phyloP scores from a whole-genome alignment of 37 sponge, comb jelly and placozoan species.

The Crambe crambe region DNA sequence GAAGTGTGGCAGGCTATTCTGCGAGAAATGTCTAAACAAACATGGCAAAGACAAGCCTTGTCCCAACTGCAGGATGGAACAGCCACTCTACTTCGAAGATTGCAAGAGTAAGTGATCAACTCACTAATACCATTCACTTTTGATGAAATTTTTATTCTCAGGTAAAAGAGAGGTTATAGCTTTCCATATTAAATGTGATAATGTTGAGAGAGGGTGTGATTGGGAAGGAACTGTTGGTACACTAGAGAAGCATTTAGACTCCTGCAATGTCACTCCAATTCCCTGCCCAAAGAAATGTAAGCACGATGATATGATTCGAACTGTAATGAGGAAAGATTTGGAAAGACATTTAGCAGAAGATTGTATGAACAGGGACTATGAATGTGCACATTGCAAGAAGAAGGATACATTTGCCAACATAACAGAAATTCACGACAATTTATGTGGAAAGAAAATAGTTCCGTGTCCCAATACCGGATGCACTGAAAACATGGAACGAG shows the following conservation, averaged over 20 bases:
- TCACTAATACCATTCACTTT: too few relatives aligned
- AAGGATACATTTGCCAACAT: slow-evolving; percentile 18
- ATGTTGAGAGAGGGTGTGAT: slow-evolving; percentile 11
- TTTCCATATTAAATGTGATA: slow-evolving; percentile 20
- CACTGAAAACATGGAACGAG: neutral
- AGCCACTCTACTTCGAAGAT: neutral
- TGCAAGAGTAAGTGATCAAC: neutral
- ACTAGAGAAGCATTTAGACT: slow-evolving; percentile 8
- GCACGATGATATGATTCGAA: neutral
- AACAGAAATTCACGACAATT: slow-evolving; percentile 15
- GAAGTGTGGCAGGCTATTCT: neutral
- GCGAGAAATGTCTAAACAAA: neutral
- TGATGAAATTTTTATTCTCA: too few relatives aligned
- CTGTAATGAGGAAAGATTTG: slow-evolving; percentile 4
- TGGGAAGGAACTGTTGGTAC: slow-evolving; percentile 41
- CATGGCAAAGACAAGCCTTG: neutral
- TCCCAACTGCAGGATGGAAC: neutral
- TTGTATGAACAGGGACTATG: slow-evolving; percentile 22
- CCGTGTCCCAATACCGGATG: slow-evolving; percentile 36
- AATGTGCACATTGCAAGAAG: slow-evolving; percentile 20
- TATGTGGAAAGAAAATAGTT: slow-evolving; percentile 10
- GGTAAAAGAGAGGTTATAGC: slow-evolving; percentile 9
- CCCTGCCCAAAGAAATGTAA: slow-evolving; percentile 33
- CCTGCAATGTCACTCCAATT: slow-evolving; percentile 12
- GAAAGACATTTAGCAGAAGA: neutral